Conservation (phyloP, 2,888 invertebrate species). For the Phrixothrix hirtus region DNA sequence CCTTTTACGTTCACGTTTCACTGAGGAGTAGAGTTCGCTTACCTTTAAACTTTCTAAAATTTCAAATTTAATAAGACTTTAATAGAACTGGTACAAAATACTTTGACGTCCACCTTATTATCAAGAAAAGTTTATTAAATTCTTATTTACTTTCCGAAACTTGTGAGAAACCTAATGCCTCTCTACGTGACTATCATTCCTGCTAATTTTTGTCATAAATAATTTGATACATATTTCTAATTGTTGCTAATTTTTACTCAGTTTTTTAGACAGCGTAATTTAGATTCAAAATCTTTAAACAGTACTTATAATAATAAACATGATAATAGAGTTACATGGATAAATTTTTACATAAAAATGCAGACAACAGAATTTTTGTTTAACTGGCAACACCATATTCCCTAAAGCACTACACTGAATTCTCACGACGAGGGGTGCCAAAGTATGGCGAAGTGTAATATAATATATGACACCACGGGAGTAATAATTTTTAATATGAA, state of each 20-base stretch:
- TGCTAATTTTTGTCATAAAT: no score
- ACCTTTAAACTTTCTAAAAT: slow-evolving; percentile 20
- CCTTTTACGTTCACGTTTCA: slow-evolving; percentile 26
- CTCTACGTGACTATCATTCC: no score
- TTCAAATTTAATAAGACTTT: slow-evolving; percentile 19
- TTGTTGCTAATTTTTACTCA: no score
- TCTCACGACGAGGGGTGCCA: slow-evolving; percentile 23
- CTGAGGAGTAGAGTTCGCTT: slow-evolving; percentile 11
- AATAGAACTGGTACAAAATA: slow-evolving; percentile 4
- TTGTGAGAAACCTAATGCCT: no score
- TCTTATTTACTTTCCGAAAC: no score
- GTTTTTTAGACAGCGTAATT: no score
- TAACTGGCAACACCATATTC: slow-evolving; percentile 14
- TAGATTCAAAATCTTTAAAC: no score
- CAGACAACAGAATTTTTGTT: slow-evolving; percentile 4
- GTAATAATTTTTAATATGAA: slow-evolving; percentile 28
- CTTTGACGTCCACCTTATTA: slow-evolving; percentile 14
- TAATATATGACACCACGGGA: slow-evolving; percentile 28
- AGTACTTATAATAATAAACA: no score
- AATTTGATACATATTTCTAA: no score
- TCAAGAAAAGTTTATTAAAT: no score
- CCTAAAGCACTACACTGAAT: slow-evolving; percentile 13
- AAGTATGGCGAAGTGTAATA: slow-evolving; percentile 27
- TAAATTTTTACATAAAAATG: background rate
- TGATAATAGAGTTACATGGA: no score